Evolutionary conservation across 2,888 invertebrate species (phyloP), one percentile per base, ranked within the genome.

Genomic region (Cheilosia scutellata): DNA sequence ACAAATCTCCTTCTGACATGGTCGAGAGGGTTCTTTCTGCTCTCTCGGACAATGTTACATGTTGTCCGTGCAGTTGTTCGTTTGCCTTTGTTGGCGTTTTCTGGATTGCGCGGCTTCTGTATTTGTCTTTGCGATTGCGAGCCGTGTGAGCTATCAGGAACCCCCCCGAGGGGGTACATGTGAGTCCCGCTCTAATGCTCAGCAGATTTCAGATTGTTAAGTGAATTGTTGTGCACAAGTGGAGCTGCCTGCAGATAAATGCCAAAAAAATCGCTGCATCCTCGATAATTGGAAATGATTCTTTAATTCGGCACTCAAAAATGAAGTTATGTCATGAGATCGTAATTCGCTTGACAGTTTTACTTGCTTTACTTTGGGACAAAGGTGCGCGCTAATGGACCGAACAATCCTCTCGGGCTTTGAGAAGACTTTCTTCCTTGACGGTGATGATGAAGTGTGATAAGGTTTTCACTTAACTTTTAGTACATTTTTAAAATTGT

Each of bases 1-100:
- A 63, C 78, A 74, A 83, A 68, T 83, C 82, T 68, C 62, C 78
- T 68, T 29, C 65, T 79, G 83, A 70, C 83, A 83, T 83, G 83
- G 83, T 83, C 74, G 83, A 83, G 68, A 63, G 68, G 66, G 5
- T 65, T 80, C 55, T 47, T 33, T 9, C 40, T 37, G 11, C 16
- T 5, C 20, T 72, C 72, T 78, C 72, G 78, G 71, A 78, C 82
- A 78, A 44, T 78, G 66, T 78, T 49, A 83, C 82, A 82, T 62
- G 66, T 55, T 58, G 78, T 66, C 53, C 44, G 27, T 77, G 66
- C 47, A 49, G 53, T 58, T 68, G 57, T 68, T 79, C 20, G 16
- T 63, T 78, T 57, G 44, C 44, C 63, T 83, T 84, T 75, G 75
- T 84, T 79, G 77, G 82, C 63, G 25, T 74, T 74, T 63, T 74